Conservation (phyloP, 2,113 vertebrate species). For the Trogon melanurus region DNA sequence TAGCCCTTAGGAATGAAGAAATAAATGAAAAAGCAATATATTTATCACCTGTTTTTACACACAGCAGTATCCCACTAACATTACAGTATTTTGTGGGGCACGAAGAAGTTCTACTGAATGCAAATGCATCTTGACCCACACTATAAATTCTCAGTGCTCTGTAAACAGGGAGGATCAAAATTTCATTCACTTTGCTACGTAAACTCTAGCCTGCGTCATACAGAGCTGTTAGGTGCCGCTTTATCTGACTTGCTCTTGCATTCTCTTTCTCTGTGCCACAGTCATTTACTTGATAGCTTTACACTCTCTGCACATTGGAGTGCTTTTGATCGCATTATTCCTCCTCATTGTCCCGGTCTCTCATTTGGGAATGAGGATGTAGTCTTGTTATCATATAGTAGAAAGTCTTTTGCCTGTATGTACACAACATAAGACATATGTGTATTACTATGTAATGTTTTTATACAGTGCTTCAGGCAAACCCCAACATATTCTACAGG, state of each 20-base stretch:
- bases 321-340: neutral
- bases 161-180: neutral
- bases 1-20: neutral
- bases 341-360: neutral
- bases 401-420: neutral
- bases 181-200: neutral
- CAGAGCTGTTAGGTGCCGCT: neutral
- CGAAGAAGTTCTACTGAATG: neutral
- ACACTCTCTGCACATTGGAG: neutral
- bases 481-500: neutral
- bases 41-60: neutral
- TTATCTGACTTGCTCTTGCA: neutral
- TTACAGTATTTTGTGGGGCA: accelerated
- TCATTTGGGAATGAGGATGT: neutral
- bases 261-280: neutral
- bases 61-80: neutral
- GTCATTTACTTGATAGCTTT: neutral
- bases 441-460: neutral
- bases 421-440: neutral
- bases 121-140: neutral
- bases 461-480: neutral
- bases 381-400: neutral
- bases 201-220: neutral
- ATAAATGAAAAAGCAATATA: neutral
- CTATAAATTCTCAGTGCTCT: neutral